Percentiles rank a stretch among this genome's conserved stretches.
These are phyloP conservation scores for Morus bassanus DNA, from an alignment of 2,797 vertebrate genomes.

Conservation along the genomic window DNA sequence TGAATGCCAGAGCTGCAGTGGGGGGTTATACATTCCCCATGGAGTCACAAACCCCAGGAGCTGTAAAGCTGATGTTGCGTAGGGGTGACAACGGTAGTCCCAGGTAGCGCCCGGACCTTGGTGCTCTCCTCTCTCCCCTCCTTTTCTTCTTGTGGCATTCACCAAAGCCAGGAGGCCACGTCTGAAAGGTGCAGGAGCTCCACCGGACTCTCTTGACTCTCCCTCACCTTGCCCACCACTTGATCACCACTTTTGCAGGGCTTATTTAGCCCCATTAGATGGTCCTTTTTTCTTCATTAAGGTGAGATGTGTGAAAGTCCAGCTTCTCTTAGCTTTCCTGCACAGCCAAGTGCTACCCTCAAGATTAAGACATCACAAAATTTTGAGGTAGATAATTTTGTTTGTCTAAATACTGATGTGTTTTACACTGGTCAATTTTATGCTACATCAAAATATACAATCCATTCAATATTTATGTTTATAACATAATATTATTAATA, in stretches of 20 bases:
- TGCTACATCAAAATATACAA: neutral
- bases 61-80: neutral
- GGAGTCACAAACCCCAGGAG: neutral
- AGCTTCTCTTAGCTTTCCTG: neutral
- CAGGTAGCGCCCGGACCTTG: neutral
- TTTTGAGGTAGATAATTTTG: neutral
- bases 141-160: neutral
- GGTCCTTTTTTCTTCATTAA: neutral
- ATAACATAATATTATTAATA: neutral
- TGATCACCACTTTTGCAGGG: neutral
- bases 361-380: neutral
- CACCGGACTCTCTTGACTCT: neutral
- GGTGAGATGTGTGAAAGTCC: neutral
- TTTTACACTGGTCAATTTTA: neutral
- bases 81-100: accelerated
- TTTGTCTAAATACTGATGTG: neutral
- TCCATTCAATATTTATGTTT: neutral
- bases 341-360: neutral
- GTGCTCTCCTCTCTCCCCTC: neutral
- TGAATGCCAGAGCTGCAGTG: neutral
- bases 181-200: neutral
- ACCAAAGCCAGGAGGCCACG: neutral
- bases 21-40: neutral
- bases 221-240: neutral
- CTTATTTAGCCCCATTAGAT: neutral